Percentiles rank a stretch among this genome's conserved stretches.
Conservation (phyloP, 1,140 invertebrate genomes). For the Carcinoscorpius rotundicauda region DNA sequence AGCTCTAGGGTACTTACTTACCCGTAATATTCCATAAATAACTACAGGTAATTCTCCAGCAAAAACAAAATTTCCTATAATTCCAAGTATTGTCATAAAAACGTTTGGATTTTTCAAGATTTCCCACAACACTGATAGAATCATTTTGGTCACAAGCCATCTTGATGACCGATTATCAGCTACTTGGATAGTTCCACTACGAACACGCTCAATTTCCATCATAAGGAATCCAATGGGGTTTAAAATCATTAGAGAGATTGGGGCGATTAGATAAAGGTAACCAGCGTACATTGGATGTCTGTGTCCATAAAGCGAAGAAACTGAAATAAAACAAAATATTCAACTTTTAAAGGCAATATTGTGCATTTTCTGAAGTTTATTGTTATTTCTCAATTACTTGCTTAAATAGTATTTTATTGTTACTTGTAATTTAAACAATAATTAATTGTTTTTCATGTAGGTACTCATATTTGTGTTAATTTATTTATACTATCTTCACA, state of each 20-base stretch:
- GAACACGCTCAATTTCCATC: slow-evolving; percentile 68
- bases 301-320: slow-evolving; percentile 41
- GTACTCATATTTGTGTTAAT: too few species aligned
- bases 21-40: slow-evolving; percentile 15
- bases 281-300: slow-evolving; percentile 78
- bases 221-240: slow-evolving; percentile 86
- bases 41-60: slow-evolving; percentile 10
- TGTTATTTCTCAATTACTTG: too few species aligned
- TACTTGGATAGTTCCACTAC: too few species aligned
- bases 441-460: too few species aligned
- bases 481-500: too few species aligned
- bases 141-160: too few species aligned
- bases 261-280: slow-evolving; percentile 89
- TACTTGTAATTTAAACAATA: too few species aligned
- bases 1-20: slow-evolving; percentile 2
- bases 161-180: too few species aligned
- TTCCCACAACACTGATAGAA: slow-evolving; percentile 40
- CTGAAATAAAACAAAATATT: slow-evolving; percentile 13
- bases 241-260: slow-evolving; percentile 80
- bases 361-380: too few species aligned
- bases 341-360: too few species aligned
- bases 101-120: slow-evolving; percentile 80
- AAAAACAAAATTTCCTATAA: slow-evolving; percentile 73
- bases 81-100: slow-evolving; percentile 81
- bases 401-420: too few species aligned